Conservation (phyloP, 2,113 vertebrate species). For the Cynopterus brachyotis region DNA sequence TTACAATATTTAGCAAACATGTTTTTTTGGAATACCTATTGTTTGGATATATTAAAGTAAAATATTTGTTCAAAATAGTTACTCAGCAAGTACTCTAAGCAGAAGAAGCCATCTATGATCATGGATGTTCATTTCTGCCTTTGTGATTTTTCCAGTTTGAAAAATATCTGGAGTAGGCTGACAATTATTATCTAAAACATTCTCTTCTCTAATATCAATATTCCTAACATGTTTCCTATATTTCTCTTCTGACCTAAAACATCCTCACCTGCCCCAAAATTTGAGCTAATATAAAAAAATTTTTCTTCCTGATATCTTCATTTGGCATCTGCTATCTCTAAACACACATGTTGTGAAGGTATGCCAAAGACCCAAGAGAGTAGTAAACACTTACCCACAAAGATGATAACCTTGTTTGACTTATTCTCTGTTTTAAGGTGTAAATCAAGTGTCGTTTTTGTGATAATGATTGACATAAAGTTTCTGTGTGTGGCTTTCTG, state of each 20-base stretch:
- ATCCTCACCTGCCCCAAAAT: background rate
- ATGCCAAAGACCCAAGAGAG: background rate
- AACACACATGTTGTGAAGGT: background rate
- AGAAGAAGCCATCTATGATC: conserved; percentile 46
- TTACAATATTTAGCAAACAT: background rate
- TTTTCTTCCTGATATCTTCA: background rate
- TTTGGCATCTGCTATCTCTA: conserved; percentile 1
- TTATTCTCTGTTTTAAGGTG: background rate
- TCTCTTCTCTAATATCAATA: background rate
- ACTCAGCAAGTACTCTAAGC: background rate
- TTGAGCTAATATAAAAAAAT: background rate
- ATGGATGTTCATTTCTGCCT: conserved; percentile 32
- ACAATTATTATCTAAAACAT: conserved; percentile 8
- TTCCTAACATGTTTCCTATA: background rate
- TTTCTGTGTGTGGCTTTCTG: background rate
- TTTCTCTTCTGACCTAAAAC: background rate
- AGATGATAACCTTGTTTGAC: background rate
- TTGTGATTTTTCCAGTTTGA: conserved; percentile 40
- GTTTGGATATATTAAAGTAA: background rate
- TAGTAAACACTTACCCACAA: background rate
- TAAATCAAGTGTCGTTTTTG: background rate
- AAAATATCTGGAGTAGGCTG: conserved; percentile 43
- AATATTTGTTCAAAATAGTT: conserved; percentile 50
- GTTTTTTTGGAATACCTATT: conserved; percentile 1
- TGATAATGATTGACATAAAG: background rate